These are phyloP conservation scores for Cathartes aura DNA, from an alignment of 2,113 vertebrate genomes.

Conservation along the genomic window DNA sequence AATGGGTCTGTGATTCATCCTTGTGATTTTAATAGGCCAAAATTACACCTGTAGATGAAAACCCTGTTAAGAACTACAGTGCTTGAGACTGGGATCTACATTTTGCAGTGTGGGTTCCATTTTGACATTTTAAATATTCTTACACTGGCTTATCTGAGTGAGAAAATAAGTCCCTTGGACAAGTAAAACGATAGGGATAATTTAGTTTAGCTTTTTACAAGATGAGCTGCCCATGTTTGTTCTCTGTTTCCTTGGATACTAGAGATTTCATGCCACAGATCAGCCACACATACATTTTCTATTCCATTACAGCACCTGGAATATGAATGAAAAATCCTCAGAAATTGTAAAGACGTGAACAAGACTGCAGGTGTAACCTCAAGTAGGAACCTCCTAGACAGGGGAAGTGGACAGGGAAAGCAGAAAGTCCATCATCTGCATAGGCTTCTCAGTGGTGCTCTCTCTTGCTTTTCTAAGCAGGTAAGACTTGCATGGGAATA, in stretches of 20 bases:
- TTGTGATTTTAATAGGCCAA: background rate
- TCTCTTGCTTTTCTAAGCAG: background rate
- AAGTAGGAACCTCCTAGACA: background rate
- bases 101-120: background rate
- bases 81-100: background rate
- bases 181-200: background rate
- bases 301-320: background rate
- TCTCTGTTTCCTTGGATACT: constrained; percentile 48
- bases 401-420: background rate
- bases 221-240: background rate
- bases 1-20: background rate
- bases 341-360: background rate
- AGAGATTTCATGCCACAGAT: background rate
- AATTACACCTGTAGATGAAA: background rate
- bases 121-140: background rate
- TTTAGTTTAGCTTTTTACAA: background rate
- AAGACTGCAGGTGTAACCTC: background rate
- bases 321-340: background rate
- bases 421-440: background rate
- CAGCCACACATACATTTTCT: background rate
- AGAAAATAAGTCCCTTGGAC: background rate
- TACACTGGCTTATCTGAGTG: background rate
- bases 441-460: background rate
- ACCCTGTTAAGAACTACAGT: background rate
- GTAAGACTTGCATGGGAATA: background rate